These are phyloP conservation scores for Acrobasis consociella DNA, from an alignment of 2,888 invertebrate species.

Conservation along the genomic window DNA sequence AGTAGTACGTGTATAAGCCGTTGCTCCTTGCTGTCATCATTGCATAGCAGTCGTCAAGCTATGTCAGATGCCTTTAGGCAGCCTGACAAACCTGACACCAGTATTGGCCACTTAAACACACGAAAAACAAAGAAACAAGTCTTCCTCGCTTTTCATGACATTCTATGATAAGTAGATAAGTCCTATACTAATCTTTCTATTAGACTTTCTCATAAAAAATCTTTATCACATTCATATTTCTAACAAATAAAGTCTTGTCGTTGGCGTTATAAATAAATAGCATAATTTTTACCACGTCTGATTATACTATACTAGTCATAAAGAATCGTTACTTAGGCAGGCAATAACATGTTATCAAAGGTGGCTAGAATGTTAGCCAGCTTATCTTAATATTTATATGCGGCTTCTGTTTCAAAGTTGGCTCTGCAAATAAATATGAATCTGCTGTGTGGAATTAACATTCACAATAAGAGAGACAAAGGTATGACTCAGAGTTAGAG, in stretches of 20 bases:
- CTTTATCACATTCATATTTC: background rate
- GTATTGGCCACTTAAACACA: no score
- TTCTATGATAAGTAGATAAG: no score
- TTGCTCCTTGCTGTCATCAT: no score
- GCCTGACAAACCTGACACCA: no score
- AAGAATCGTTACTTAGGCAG: background rate
- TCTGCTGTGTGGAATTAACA: background rate
- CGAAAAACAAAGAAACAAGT: no score
- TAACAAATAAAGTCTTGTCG: background rate
- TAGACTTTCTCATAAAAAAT: no score
- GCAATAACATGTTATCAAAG: background rate
- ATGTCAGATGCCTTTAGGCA: no score
- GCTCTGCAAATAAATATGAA: background rate
- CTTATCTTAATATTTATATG: slow-evolving; percentile 29
- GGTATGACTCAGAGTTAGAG: background rate
- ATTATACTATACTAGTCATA: background rate
- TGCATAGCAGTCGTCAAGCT: no score
- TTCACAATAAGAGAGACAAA: background rate
- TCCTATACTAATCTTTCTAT: no score
- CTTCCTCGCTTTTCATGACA: no score
- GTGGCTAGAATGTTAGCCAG: slow-evolving; percentile 17
- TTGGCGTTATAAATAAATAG: background rate
- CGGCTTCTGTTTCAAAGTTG: slow-evolving; percentile 40
- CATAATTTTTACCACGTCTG: background rate
- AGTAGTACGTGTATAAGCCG: no score